Evolutionary conservation across 2,888 invertebrate genomes (phyloP).

Genomic region (Vesta saturnalis): DNA sequence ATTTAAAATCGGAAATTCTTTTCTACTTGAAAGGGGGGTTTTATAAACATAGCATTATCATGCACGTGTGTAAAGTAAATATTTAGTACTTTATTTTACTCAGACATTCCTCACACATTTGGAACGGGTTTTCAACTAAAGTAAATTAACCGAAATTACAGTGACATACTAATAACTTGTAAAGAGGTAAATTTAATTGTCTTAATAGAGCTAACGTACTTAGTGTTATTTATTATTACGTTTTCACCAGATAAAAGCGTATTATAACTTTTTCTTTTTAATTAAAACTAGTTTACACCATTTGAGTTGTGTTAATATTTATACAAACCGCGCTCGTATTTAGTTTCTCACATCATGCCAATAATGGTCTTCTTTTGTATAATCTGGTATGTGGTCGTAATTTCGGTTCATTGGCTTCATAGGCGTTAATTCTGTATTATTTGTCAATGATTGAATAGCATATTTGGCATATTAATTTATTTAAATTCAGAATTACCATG

Average conservation of each 20-base stretch:
- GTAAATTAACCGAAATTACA: constrained; percentile 17
- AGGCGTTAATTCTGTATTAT: no score
- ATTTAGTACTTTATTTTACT: constrained; percentile 10
- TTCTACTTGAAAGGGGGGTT: constrained; percentile 12
- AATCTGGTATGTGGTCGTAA: no score
- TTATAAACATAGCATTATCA: constrained; percentile 3
- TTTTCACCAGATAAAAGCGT: constrained; percentile 4
- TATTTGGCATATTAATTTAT: no score
- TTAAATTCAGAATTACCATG: no score
- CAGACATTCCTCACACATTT: constrained; percentile 12
- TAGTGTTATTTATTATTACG: constrained; percentile 4
- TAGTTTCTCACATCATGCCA: no score
- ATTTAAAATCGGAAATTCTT: constrained; percentile 21
- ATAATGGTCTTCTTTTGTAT: no score
- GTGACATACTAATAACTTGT: constrained; percentile 17
- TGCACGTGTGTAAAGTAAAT: constrained; percentile 28
- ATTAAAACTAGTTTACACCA: constrained; percentile 4
- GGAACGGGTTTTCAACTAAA: constrained; percentile 22
- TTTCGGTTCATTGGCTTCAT: no score
- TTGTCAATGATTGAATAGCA: no score
- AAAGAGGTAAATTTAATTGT: constrained; percentile 8
- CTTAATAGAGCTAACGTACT: constrained; percentile 1
- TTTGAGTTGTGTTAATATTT: neutral
- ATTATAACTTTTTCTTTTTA: constrained; percentile 2
- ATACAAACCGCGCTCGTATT: neutral